phyloP scores from a whole-genome alignment of 2,113 vertebrate genomes.

The Corythornis cristatus region DNA sequence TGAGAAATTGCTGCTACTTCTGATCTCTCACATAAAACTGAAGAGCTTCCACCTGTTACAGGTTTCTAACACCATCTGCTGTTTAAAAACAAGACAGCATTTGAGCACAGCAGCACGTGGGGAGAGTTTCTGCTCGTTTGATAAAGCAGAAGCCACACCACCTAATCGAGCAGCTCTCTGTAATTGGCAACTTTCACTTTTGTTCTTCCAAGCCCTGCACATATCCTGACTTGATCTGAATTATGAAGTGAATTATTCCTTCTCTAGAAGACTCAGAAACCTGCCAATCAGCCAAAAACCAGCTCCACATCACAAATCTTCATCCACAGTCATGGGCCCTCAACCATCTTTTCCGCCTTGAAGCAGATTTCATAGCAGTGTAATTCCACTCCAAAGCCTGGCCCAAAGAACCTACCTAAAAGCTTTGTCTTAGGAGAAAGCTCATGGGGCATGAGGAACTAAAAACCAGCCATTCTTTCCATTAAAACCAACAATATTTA shows the following conservation, averaged over 20 bases:
- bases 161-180: not conserved
- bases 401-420: not conserved
- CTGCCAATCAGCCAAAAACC: not conserved
- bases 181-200: not conserved
- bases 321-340: not conserved
- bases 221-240: not conserved
- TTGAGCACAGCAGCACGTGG: not conserved
- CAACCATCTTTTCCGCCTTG: not conserved
- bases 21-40: conserved; percentile 42
- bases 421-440: not conserved
- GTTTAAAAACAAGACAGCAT: conserved; percentile 68
- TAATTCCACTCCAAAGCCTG: not conserved
- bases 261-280: not conserved
- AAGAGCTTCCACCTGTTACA: conserved; percentile 68
- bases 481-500: not conserved
- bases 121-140: not conserved
- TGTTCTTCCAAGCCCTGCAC: not conserved
- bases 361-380: not conserved
- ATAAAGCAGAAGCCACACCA: not conserved
- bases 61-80: conserved; percentile 78
- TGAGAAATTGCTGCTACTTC: conserved; percentile 55
- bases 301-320: not conserved
- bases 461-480: not conserved
- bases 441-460: not conserved
- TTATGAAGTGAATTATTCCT: not conserved